Conservation (phyloP, 1,140 invertebrate species). For the Drosophila navojoa region DNA sequence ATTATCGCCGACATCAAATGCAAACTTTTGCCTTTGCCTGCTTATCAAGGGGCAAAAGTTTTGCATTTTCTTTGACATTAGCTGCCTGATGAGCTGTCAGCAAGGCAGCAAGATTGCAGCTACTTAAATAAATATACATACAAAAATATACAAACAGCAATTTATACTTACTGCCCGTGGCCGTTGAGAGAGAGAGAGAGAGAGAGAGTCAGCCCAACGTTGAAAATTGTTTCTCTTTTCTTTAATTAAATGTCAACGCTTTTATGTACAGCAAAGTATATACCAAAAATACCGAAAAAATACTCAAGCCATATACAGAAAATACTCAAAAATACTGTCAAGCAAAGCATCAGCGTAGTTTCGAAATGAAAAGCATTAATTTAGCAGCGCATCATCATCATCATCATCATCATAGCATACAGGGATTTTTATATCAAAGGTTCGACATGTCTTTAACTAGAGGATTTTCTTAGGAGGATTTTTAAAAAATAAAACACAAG, state of each 20-base stretch:
- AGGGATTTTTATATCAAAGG: conserved; percentile 11
- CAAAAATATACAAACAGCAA: not conserved
- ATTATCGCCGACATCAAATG: conserved; percentile 24
- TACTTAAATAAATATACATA: not conserved
- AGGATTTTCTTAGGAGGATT: conserved; percentile 18
- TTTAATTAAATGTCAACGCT: not conserved
- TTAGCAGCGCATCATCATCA: conserved; percentile 4
- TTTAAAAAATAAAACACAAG: conserved; percentile 78
- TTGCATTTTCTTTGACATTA: conserved; percentile 37
- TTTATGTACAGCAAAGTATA: conserved; percentile 8
- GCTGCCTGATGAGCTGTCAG: conserved; percentile 31
- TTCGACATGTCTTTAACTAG: conserved; percentile 5
- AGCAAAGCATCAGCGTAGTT: conserved; percentile 24
- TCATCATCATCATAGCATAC: conserved; percentile 32
- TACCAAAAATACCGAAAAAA: not conserved
- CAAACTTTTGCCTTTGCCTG: conserved; percentile 38
- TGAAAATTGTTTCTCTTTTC: not conserved
- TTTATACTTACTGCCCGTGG: conserved; percentile 42
- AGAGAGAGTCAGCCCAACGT: not conserved
- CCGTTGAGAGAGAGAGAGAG: not conserved
- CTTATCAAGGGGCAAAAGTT: conserved; percentile 41
- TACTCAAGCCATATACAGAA: conserved; percentile 7
- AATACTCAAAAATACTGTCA: conserved; percentile 1
- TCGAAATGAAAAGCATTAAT: conserved; percentile 23
- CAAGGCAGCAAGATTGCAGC: not conserved